These are phyloP conservation scores for Agrotis clavis DNA, from an alignment of 2,888 invertebrate genomes.

Conservation along the genomic window DNA sequence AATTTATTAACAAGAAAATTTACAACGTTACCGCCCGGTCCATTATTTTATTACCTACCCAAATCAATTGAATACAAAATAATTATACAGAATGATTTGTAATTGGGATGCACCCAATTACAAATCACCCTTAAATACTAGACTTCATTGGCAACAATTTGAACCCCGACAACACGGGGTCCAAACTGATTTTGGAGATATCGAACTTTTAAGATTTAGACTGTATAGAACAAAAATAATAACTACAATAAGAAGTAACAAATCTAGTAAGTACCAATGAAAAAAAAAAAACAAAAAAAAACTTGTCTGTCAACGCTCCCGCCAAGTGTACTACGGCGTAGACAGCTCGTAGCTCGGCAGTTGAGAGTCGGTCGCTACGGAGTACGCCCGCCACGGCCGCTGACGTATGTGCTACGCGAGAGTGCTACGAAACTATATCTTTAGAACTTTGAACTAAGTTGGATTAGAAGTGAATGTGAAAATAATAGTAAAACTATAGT, in stretches of 20 bases:
- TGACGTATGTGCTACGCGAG: conserved; percentile 69
- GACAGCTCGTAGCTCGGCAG: conserved; percentile 79
- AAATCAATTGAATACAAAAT: no score
- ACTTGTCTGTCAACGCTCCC: conserved; percentile 47
- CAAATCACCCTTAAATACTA: no score
- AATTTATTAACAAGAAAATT: no score
- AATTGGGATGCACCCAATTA: no score
- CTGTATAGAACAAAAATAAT: neutral
- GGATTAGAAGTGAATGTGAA: conserved; percentile 52
- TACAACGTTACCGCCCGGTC: no score
- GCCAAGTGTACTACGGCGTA: conserved; percentile 74
- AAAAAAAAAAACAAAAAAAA: conserved; percentile 18
- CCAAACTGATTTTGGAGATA: no score
- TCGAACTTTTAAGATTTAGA: no score
- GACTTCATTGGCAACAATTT: no score
- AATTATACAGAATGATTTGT: no score
- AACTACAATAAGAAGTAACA: neutral
- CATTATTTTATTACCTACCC: no score
- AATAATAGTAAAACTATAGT: conserved; percentile 35
- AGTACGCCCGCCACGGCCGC: conserved; percentile 75
- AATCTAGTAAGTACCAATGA: neutral
- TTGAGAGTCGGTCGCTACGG: conserved; percentile 80
- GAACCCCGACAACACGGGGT: no score
- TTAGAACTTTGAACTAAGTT: conserved; percentile 59
- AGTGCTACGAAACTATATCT: conserved; percentile 60